Evolutionary conservation across 2,888 invertebrate genomes (phyloP).

Genomic region (Protodeltote pygarga): DNA sequence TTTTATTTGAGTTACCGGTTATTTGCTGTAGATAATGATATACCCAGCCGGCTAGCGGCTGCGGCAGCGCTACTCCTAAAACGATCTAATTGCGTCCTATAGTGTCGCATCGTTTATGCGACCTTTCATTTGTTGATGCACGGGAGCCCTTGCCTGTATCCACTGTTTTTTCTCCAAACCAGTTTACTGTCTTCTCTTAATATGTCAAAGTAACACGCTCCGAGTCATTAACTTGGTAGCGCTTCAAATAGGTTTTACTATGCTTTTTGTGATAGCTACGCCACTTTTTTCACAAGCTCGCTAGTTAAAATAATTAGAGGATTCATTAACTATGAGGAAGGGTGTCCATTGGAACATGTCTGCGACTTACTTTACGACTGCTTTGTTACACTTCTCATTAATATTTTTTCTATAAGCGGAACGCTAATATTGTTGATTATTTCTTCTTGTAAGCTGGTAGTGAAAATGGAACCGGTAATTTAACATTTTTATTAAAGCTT

Average conservation of each 20-base stretch:
- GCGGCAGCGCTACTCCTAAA: constrained; percentile 53
- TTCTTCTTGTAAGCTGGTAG: constrained; percentile 51
- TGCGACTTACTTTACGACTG: constrained; percentile 36
- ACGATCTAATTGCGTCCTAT: constrained; percentile 69
- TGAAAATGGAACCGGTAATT: constrained; percentile 57
- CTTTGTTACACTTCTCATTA: constrained; percentile 44
- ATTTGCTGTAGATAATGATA: constrained; percentile 60
- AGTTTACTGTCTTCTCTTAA: constrained; percentile 77
- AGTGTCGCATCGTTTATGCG: constrained; percentile 66
- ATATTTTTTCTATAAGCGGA: constrained; percentile 46
- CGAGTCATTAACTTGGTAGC: constrained; percentile 73
- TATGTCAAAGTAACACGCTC: constrained; percentile 80
- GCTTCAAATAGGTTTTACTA: constrained; percentile 64
- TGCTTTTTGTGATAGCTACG: constrained; percentile 57
- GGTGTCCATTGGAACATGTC: constrained; percentile 58
- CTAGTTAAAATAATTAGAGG: constrained; percentile 74
- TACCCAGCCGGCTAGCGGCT: constrained; percentile 47
- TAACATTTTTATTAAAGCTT: constrained; percentile 67
- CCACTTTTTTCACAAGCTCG: constrained; percentile 60
- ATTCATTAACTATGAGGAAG: constrained; percentile 64
- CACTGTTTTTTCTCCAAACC: constrained; percentile 69
- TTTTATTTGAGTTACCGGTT: constrained; percentile 42
- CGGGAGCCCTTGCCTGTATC: constrained; percentile 57
- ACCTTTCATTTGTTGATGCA: constrained; percentile 75
- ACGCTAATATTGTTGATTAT: constrained; percentile 50